phyloP scores from a whole-genome alignment of 2,888 invertebrate genomes.

The Nephrotoma guestfalica region DNA sequence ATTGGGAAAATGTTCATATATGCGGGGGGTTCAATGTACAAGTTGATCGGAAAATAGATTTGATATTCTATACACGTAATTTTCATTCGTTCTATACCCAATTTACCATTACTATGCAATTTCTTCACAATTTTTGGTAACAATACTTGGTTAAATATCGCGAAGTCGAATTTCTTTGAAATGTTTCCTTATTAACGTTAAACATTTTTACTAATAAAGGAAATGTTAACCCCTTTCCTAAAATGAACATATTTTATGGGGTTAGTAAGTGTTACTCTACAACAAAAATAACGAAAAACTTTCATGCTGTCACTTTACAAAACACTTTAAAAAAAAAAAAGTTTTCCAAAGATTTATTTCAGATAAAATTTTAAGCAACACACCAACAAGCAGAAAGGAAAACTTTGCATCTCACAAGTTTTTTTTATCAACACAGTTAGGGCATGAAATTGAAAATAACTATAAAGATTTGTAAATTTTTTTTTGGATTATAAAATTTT shows the following conservation, averaged over 20 bases:
- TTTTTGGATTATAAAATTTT: not conserved
- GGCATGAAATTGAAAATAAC: not conserved
- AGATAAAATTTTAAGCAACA: not conserved
- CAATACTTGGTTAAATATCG: not conserved
- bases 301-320: not conserved
- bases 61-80: not conserved
- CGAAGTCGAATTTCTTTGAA: not conserved
- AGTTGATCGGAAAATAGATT: not conserved
- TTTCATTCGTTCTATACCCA: not conserved
- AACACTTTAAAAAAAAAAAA: not conserved
- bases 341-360: not conserved
- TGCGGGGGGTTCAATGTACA: not conserved
- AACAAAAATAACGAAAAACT: not conserved
- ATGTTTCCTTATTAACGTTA: not conserved
- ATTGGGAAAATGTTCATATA: not conserved
- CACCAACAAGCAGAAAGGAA: not conserved
- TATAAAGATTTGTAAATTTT: not conserved
- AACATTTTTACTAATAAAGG: not conserved
- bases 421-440: not conserved
- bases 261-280: not conserved
- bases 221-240: not conserved
- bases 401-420: not conserved
- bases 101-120: not conserved
- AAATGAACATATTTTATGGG: not conserved
- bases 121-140: not conserved